Conservation (phyloP, 2,113 vertebrate genomes). For the Camelus bactrianus region DNA sequence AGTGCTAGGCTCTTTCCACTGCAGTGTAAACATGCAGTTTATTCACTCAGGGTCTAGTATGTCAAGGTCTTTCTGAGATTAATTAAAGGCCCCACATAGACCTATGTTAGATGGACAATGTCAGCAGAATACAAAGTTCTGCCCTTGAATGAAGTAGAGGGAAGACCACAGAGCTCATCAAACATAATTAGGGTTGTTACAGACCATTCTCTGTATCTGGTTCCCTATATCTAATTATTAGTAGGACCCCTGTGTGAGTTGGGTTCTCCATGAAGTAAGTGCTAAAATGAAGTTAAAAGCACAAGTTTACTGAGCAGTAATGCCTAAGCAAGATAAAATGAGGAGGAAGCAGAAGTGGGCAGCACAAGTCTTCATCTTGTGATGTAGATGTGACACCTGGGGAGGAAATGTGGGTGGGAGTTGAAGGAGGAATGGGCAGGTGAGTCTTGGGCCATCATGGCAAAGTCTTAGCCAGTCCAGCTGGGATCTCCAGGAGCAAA, state of each 20-base stretch:
- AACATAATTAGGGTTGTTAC: not conserved
- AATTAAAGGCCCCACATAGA: not conserved
- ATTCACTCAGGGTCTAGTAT: not conserved
- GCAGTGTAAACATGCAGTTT: not conserved
- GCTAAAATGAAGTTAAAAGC: not conserved
- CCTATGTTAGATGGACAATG: not conserved
- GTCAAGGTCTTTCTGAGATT: not conserved
- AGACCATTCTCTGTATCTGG: not conserved
- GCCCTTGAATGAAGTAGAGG: not conserved
- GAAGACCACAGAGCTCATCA: not conserved
- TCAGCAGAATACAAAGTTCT: not conserved
- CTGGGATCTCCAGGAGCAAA: not conserved
- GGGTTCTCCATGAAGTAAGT: not conserved
- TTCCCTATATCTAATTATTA: not conserved
- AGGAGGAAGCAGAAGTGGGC: not conserved
- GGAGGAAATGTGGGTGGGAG: rapidly evolving
- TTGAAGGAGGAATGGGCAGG: not conserved
- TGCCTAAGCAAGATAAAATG: not conserved
- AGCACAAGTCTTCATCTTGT: not conserved
- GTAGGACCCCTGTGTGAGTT: not conserved
- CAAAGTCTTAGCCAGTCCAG: not conserved
- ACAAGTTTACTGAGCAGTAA: not conserved
- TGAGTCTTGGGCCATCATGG: not conserved
- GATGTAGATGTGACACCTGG: not conserved
- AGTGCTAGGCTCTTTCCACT: not conserved